Percentiles rank a stretch among this genome's conserved stretches.
Conservation (phyloP, 37 sponge, comb jelly and placozoan genomes). For the Axinella damicornis region DNA sequence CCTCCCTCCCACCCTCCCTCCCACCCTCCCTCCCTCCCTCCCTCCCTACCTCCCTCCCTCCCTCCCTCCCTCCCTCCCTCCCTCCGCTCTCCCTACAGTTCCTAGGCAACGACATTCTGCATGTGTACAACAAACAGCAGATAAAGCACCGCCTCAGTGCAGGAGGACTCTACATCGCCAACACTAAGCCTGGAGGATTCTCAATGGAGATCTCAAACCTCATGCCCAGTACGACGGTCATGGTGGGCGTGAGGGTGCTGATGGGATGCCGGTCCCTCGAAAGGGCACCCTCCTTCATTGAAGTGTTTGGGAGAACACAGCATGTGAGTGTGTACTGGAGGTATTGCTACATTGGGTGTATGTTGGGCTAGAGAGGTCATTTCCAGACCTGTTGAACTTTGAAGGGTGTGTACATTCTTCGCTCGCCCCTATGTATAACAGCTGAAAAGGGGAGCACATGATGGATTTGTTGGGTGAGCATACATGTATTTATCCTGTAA, state of each 20-base stretch:
- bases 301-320: conserved; percentile 75
- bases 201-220: conserved; percentile 76
- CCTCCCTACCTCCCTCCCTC: neutral
- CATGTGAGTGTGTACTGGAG: neutral
- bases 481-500: neutral
- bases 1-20: neutral
- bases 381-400: too few species aligned
- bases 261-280: conserved; percentile 74
- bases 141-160: conserved; percentile 69
- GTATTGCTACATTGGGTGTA: neutral
- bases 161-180: conserved; percentile 79
- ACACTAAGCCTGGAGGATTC: conserved; percentile 82
- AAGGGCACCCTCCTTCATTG: conserved; percentile 76
- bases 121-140: conserved; percentile 87
- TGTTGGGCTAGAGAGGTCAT: too few species aligned
- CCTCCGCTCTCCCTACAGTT: conserved; percentile 53
- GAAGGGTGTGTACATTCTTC: neutral
- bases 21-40: neutral
- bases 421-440: too few species aligned
- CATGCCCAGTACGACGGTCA: conserved; percentile 43
- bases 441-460: too few species aligned
- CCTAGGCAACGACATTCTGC: conserved; percentile 87
- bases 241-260: conserved; percentile 81
- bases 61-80: neutral
- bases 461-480: neutral